Evolutionary conservation across 1,140 invertebrate species (phyloP), one percentile per base, ranked within the genome.

Genomic region (Eueides isabella): DNA sequence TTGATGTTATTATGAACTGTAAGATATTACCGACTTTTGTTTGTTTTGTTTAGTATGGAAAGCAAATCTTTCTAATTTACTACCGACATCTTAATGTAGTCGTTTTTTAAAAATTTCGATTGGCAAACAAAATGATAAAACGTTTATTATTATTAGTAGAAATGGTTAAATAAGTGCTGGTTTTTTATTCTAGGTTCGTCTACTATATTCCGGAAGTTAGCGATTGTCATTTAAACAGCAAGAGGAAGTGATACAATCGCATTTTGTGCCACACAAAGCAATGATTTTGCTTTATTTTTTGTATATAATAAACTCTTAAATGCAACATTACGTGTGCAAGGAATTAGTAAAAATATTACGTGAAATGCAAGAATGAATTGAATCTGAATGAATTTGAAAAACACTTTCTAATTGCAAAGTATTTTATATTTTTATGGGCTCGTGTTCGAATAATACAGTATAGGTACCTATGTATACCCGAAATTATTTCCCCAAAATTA

Each of bases 351-450:
- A 48, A 55, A 55, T 23, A 26, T 11, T 23, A 55, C 19, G 2
- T 55, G 48, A 4, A 12, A 26, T 26, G 48, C 23, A 55, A 23
- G 2, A 55, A 55, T 12, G 19, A 55, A 7, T 19, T 26, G 14
- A 38, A 38, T 38, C 19, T 1, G 12, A 19, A 55, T 55, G 0
- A 61, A 61, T 61, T 68, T 61, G 19, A 67, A 67, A 26, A 48
- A 16, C 16, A 29, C 72, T 74, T 74, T 77, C 67, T 72, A 74
- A 76, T 28, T 72, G 31, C 30, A 38, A 65, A 67, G 41, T 16
- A 65, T 69, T 72, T 72, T 48, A 55, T 19, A 63, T 29, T 55
- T 31, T 74, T 33, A 12, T 55, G 44, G 29, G 55, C 67, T 63
- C 68, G 73, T 71, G 73, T 61, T 69, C 67, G 62, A 65, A 69